Evolutionary conservation across 2,113 vertebrate species (phyloP), one percentile per base, ranked within the genome.

Genomic region (Amphiprion ocellaris): DNA sequence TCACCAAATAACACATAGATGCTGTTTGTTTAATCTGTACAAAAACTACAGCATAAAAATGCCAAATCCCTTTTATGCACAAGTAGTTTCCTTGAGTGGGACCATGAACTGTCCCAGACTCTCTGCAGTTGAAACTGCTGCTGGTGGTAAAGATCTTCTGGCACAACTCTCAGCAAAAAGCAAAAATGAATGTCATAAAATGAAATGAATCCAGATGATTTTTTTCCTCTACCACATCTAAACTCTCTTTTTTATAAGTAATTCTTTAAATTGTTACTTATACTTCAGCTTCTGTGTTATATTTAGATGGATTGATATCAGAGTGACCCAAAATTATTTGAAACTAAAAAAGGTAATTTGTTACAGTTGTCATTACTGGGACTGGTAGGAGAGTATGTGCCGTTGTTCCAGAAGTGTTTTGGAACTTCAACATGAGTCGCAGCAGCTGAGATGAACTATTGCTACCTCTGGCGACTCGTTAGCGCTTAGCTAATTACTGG

Each of bases 381-480:
- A 68, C 59, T 15, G 26, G 24, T 30, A 56, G 8, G 19, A 23
- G 12, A 44, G 39, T 12, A 23, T 52, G 59, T 73, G 56, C 37
- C 64, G 60, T 54, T 70, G 69, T 87, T 80, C 63, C 19, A 52
- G n/a, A 53, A 63, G 65, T 4, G 26, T 74, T 80, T 75, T 75
- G 71, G 72, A 77, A 82, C 84, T 85, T 74, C 55, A 81, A 66
- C 79, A 77, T 14, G 62, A 74, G 33, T 68, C 24, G 67, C 50
- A 77, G 69, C 64, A 67, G 84, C 74, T 39, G 28, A 60, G 60
- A 83, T 87, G 79, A 88, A 86, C 82, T 79, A 80, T 77, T 81
- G 74, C 79, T 77, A 90, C 88, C 87, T 71, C 88, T 87, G 91
- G 94, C 83, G 72, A 90, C 86, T 92, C 83, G 89, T 93, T 93